phyloP scores from a whole-genome alignment of 2,797 vertebrate genomes.

The Acrossocheilus fasciatus region DNA sequence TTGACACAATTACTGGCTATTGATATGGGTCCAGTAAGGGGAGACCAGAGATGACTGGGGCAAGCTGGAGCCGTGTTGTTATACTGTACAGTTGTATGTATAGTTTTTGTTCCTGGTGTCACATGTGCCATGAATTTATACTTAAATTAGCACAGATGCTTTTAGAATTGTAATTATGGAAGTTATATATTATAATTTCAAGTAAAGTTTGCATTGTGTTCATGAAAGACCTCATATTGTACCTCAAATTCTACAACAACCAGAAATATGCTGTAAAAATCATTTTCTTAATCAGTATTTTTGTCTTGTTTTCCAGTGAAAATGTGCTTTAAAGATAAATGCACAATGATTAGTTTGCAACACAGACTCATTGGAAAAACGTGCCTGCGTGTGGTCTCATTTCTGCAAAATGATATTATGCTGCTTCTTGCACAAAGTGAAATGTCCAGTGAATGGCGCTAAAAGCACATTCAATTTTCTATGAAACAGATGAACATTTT shows the following conservation, averaged over 20 bases:
- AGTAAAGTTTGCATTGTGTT: neutral
- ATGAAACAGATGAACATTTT: neutral
- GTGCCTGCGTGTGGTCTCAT: neutral
- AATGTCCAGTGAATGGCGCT: neutral
- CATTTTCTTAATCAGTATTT: neutral
- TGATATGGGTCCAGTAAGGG: neutral
- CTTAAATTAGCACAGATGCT: neutral
- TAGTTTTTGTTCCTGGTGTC: neutral
- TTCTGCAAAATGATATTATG: neutral
- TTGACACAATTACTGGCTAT: neutral
- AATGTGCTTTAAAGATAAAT: neutral
- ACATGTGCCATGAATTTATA: neutral
- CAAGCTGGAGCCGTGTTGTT: neutral
- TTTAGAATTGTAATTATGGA: neutral
- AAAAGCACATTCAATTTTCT: neutral
- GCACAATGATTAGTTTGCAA: too few relatives aligned
- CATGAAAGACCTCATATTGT: neutral
- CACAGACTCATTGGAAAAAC: neutral
- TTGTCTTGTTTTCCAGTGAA: neutral
- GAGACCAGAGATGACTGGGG: neutral
- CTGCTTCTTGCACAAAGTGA: neutral
- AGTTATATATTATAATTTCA: neutral
- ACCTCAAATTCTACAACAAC: neutral
- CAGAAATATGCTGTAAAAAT: neutral
- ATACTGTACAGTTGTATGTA: neutral